Evolutionary conservation across 2,888 invertebrate species (phyloP), one percentile per base, ranked within the genome.

Genomic region (Colletes collaris): DNA sequence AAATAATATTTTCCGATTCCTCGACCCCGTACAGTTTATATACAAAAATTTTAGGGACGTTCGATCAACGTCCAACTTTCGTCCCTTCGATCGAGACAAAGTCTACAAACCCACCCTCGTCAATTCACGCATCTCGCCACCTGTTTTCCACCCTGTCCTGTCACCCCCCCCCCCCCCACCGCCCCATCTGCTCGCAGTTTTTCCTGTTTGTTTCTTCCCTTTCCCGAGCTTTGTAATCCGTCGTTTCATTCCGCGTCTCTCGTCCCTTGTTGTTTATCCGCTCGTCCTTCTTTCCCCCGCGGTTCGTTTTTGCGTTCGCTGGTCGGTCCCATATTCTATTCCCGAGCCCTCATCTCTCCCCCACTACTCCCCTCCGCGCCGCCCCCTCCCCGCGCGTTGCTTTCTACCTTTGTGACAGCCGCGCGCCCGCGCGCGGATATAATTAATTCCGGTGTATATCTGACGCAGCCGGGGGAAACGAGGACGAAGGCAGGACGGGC

Each of bases 361-460:
- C 16, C 16, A 4, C 16, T 3, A 53, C 46, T 19, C 5, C 19
- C 7, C 2, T 0, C 50, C n/a, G 6, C 16, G 0, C 4, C 6
- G 53, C 37, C 13, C 5, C 19, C 66, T 49, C 52, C 50, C 19
- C 75, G 58, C 69, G 44, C 44, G 37, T 40, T 67, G 66, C 58
- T 74, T 69, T 78, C 58, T 46, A 55, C 65, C 82, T 81, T 76
- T 83, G 83, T 83, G 76, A 66, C 71, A 70, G 49, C 46, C 72
- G 55, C 55, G 7, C 44, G 7, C 44, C 8, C 44, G 44, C 44
- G 59, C 81, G 52, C 65, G 73, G 81, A 83, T 84, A 84, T 84
- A 84, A 84, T 84, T 84, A 84, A 84, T 84, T 84, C 76, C 84
- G 74, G 79, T 84, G 72, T 82, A 79, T 82, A 79, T 82, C 73